Evolutionary conservation across 2,113 vertebrate genomes (phyloP), one percentile per base, ranked within the genome.

Genomic region (Nicator chloris): DNA sequence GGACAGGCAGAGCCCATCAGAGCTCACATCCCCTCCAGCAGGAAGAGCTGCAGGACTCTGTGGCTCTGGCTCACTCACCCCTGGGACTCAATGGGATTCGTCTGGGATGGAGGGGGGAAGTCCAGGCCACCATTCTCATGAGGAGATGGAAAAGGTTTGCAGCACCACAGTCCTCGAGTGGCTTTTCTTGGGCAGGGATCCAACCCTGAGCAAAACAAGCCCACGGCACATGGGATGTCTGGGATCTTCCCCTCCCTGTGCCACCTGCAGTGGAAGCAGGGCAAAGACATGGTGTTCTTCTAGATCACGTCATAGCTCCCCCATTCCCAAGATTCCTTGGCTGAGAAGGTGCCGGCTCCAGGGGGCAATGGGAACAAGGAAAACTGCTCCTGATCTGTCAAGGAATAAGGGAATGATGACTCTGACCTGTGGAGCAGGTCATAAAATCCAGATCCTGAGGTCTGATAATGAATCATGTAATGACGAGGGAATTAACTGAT

Each of bases 81-180:
- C 51, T 27, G 3, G 23, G 39, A 42, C 53, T 75, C 86, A 17
- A 5, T 2, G 1, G 49, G 59, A 57, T 4, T 2, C 3, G 1
- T 19, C 77, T 57, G 70, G 66, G 40, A 53, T 13, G 13, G 31
- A 76, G 2, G 26, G 33, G 24, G 54, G 13, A 80, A 72, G 45
- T 15, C 35, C 92, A 69, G 37, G 78, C 59, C 57, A 64, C 14
- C 0, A 3, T 37, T 27, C 19, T 59, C 3, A 0, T 8, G 30
- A 39, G 60, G 65, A 50, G 13, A 47, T 12, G n/a, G 57, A 21
- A 77, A 53, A 80, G 20, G 3, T 80, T 77, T 88, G 39, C 31
- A 61, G 19, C 44, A 77, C 27, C 50, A 7, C 20, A 45, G 39
- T 13, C 69, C 31, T 79, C 15, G 3, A 24, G 39, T 16, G 7